A percentile compares a stretch with the other conserved stretches of the same genome.
phyloP scores from a whole-genome alignment of 2,113 vertebrate genomes.

The Rhadina sibilatrix region DNA sequence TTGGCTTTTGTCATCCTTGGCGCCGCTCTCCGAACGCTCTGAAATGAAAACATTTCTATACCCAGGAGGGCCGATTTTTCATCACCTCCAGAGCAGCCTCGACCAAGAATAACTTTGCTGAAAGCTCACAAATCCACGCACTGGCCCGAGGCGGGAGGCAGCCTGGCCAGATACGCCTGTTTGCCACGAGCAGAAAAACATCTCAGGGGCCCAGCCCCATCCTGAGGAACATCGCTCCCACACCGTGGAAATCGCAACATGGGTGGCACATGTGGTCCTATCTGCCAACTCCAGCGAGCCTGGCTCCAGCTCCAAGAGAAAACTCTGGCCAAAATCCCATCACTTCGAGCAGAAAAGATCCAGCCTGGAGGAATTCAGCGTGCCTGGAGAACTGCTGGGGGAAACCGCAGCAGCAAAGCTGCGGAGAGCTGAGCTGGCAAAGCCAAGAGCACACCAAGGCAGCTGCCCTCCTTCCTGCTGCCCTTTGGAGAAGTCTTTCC shows the following conservation, averaged over 20 bases:
- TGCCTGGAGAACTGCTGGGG: background rate
- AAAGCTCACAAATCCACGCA: background rate
- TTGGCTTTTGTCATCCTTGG: conserved; percentile 30
- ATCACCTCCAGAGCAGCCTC: background rate
- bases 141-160: background rate
- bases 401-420: background rate
- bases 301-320: background rate
- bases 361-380: background rate
- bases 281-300: background rate
- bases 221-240: fast-evolving
- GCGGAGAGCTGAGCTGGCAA: background rate
- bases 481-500: background rate
- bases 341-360: background rate
- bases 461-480: background rate
- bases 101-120: background rate
- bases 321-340: conserved; percentile 15
- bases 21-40: background rate
- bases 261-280: background rate
- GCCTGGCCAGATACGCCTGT: fast-evolving
- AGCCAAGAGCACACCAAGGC: background rate
- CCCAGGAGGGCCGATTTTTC: background rate
- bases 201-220: background rate
- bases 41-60: background rate
- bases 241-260: background rate
- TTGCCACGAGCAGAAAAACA: background rate